Conservation (phyloP, 2,888 invertebrate species). For the Limnephilus rhombicus region DNA sequence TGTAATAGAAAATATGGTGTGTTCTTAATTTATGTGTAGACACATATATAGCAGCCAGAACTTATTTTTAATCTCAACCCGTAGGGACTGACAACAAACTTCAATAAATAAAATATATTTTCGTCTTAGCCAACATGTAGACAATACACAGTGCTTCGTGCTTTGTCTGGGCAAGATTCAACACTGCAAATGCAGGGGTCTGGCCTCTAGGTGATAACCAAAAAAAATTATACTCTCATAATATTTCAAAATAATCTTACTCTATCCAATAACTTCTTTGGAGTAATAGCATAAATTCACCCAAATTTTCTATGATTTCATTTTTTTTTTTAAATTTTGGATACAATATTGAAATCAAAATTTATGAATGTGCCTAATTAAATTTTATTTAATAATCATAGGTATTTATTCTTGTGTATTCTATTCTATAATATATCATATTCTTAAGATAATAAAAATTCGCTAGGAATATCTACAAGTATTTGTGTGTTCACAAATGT, state of each 20-base stretch:
- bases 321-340: neutral
- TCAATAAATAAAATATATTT: too few species aligned
- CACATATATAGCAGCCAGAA: neutral
- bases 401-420: constrained; percentile 13
- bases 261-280: neutral
- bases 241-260: neutral
- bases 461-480: neutral
- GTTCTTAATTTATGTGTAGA: too few species aligned
- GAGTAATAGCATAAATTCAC: neutral
- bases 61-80: too few species aligned
- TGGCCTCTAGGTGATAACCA: neutral
- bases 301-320: neutral
- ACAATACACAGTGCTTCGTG: too few species aligned
- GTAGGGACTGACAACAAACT: too few species aligned
- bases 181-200: too few species aligned
- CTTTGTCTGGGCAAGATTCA: too few species aligned
- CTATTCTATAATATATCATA: constrained; percentile 5
- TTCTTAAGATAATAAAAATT: constrained; percentile 8
- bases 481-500: neutral
- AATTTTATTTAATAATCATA: constrained; percentile 12
- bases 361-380: constrained; percentile 33
- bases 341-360: neutral
- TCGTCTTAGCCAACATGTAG: too few species aligned
- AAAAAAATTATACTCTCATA: neutral
- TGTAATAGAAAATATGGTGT: neutral